Evolutionary conservation across 2,888 invertebrate species (phyloP).

Genomic region (Oligia strigilis): DNA sequence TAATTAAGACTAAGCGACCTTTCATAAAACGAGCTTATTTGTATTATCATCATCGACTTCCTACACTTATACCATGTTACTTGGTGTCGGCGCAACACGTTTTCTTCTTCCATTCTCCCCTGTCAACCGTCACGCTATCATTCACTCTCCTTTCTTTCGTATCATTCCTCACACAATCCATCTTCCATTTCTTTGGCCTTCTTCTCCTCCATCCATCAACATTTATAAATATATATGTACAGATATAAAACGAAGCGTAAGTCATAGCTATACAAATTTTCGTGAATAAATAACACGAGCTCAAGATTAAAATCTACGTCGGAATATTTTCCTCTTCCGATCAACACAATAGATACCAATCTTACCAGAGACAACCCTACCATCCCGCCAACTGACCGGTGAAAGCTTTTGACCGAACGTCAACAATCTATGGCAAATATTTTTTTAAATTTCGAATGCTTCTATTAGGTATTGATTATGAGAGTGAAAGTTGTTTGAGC

Average conservation of each 20-base stretch:
- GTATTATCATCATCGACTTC: neutral
- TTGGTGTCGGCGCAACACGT: neutral
- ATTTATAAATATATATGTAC: neutral
- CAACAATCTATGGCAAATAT: slow-evolving; percentile 68
- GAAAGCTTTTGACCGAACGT: slow-evolving; percentile 62
- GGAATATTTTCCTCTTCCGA: slow-evolving; percentile 18
- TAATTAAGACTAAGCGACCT: neutral
- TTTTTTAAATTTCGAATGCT: slow-evolving; percentile 59
- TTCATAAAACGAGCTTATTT: neutral
- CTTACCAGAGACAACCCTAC: slow-evolving; percentile 38
- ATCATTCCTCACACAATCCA: too few relatives aligned
- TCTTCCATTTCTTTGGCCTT: neutral
- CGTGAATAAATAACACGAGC: neutral
- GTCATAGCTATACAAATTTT: neutral
- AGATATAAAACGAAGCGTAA: neutral
- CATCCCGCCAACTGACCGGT: slow-evolving; percentile 45
- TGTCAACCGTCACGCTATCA: neutral
- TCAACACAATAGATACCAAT: slow-evolving; percentile 6
- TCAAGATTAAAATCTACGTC: slow-evolving; percentile 14
- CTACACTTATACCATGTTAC: too few relatives aligned
- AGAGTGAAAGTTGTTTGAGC: slow-evolving; percentile 65
- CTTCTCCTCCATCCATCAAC: neutral
- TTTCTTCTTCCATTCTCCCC: neutral
- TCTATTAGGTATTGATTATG: slow-evolving; percentile 55
- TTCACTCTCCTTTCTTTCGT: too few relatives aligned